Evolutionary conservation across 2,113 vertebrate genomes (phyloP), one percentile per base, ranked within the genome.

Genomic region (Seriola quinqueradiata): DNA sequence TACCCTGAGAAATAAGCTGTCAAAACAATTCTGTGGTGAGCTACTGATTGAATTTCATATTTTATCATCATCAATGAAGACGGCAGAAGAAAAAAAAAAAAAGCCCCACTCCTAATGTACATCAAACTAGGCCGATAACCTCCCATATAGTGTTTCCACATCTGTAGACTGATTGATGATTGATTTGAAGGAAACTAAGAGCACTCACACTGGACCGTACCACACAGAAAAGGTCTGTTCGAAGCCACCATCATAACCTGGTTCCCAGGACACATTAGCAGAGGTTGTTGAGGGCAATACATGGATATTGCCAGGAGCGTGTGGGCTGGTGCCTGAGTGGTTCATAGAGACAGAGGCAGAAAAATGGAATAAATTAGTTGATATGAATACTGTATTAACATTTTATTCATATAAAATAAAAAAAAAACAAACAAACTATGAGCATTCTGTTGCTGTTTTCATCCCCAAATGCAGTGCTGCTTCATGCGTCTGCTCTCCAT

Each of bases 181-280:
- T 61, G 77, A 83, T 77, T 72, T 52, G 7, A 87, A 61, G 79
- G 17, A 80, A 75, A 77, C 19, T 58, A 77, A 78, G 92, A 95
- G 96, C 95, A 99, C 98, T 99, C 96, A 99, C 98, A 99, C 98
- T 97, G 97, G 97, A 95, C 98, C 98, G 90, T 99, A 99, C 98
- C 98, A 99, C 96, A 99, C 98, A 95, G 98, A 99, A 96, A 99
- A 99, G 90, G 97, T 99, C 97, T 99, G 98, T 91, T 99, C 98
- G 3, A 96, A 99, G 95, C 98, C 98, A 84, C 98, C 98, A 70
- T 99, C 98, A 71, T 99, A 99, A 94, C 97, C 98, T 32, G 97
- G 96, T 91, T 99, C 98, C 98, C 98, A 99, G 92, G 98, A 99
- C 86, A 99, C 96, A 54, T 99, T 99, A 93, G 97, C 98, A 77